Base-by-base conservation (phyloP, 1,140 invertebrate species). In the Drosophila sp. region DNA sequence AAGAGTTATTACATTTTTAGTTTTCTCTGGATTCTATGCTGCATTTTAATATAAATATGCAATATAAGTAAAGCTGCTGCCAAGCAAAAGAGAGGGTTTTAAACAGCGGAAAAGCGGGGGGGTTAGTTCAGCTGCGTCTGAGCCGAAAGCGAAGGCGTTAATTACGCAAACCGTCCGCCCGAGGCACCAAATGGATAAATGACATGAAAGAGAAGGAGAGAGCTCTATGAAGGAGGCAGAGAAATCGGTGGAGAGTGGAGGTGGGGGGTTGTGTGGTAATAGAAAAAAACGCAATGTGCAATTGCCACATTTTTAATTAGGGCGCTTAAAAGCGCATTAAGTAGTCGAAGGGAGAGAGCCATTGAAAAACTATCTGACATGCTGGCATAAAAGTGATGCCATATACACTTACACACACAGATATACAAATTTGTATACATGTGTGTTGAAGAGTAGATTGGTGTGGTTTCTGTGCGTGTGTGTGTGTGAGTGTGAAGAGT, bases 31-130 rank as follows among this genome's bases (percentile, higher is more conserved):
- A 65, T 57, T 69, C 41, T 65, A 38, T n/a, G 78, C 72, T 76
- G 82, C 82, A 87, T 87, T 87, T 87, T 87, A 82, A 87, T 87
- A 87, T 89, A 87, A 89, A 87, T 87, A 87, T 87, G 83, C 82
- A 87, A 87, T 87, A 72, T 87, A 87, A 75, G 27, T 43, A 32
- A 16, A 64, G 66, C 81, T 76, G 63, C 74, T 65, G 50, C 78
- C 66, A 76, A 86, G 77, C 75, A 29, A 46, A 18, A 61, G 27
- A 43, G 18, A 50, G 34, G 56, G 11, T 54, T 16, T 40, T 7
- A 13, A 38, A 14, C 11, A 32, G 14, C 7, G 16, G 16, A 2
- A 13, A 18, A n/a, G 2, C 6, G 2, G 27, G 0, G 32, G 11
- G n/a, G 38, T n/a, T 38, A 11, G 29, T 27, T 11, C 38, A 59